Evolutionary conservation across 2,888 invertebrate species (phyloP).

Genomic region (Dioctria rufipes): DNA sequence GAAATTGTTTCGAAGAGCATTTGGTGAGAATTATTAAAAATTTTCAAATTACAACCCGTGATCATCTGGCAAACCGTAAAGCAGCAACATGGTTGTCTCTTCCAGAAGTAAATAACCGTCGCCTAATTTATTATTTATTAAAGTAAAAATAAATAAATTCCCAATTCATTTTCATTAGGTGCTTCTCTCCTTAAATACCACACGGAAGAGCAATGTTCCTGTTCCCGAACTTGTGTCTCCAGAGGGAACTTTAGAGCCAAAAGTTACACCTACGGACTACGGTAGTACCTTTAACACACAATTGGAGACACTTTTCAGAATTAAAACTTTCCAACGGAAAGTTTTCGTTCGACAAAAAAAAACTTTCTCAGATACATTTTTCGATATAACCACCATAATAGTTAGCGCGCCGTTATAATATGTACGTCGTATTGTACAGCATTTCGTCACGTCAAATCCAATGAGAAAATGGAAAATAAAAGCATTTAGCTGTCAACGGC

Average conservation of each 20-base stretch:
- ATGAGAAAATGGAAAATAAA: slow-evolving; percentile 25
- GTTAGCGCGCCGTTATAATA: background rate
- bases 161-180: slow-evolving; percentile 61
- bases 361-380: slow-evolving; percentile 42
- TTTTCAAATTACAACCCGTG: slow-evolving; percentile 51
- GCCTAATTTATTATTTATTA: slow-evolving; percentile 62
- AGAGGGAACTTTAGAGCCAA: slow-evolving; percentile 39
- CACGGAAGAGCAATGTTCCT: slow-evolving; percentile 12
- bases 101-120: slow-evolving; percentile 54
- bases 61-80: slow-evolving; percentile 17
- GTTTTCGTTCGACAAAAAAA: slow-evolving; percentile 24
- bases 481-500: background rate
- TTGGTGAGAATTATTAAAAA: slow-evolving; percentile 43
- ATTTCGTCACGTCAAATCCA: background rate
- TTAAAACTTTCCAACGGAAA: slow-evolving; percentile 43
- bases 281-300: no score
- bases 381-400: slow-evolving; percentile 8
- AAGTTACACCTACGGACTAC: slow-evolving; percentile 6
- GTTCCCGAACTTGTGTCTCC: slow-evolving; percentile 36
- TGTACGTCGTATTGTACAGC: background rate
- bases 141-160: slow-evolving; percentile 61
- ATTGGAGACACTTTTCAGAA: slow-evolving; percentile 49
- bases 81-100: slow-evolving; percentile 33
- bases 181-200: slow-evolving; percentile 23
- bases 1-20: slow-evolving; percentile 35